A percentile compares a stretch with the other conserved stretches of the same genome.
phyloP scores from a whole-genome alignment of 2,797 vertebrate genomes.

The Gobionotothen gibberifrons region DNA sequence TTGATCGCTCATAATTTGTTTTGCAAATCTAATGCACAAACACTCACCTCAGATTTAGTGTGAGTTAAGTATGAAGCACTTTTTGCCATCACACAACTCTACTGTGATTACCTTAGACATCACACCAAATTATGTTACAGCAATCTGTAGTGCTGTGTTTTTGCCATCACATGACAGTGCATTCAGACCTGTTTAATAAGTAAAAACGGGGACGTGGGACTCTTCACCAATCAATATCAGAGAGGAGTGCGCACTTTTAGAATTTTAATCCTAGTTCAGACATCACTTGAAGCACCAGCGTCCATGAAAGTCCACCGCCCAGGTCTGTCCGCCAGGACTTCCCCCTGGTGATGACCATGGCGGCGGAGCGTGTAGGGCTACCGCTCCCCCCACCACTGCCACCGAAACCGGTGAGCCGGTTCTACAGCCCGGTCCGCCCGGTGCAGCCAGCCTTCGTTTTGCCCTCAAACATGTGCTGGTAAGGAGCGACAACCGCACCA shows the following conservation, averaged over 20 bases:
- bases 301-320: no score
- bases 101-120: neutral
- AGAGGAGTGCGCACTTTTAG: neutral
- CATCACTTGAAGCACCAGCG: no score
- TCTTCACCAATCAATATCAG: neutral
- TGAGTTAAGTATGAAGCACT: neutral
- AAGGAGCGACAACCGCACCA: no score
- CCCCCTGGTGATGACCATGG: no score
- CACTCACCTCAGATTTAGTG: constrained; percentile 5
- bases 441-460: no score
- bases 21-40: neutral
- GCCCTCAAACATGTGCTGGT: no score
- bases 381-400: no score
- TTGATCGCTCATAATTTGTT: constrained; percentile 20
- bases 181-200: constrained; percentile 16
- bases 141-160: neutral
- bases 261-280: neutral
- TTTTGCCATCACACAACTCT: neutral
- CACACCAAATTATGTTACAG: neutral
- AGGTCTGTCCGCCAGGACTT: no score
- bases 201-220: neutral
- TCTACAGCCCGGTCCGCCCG: no score
- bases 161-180: neutral
- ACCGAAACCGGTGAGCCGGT: no score
- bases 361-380: no score